Percentiles rank a stretch among this genome's conserved stretches.
Evolutionary conservation across 2,888 invertebrate genomes (phyloP).

Genomic region (Cancer borealis): DNA sequence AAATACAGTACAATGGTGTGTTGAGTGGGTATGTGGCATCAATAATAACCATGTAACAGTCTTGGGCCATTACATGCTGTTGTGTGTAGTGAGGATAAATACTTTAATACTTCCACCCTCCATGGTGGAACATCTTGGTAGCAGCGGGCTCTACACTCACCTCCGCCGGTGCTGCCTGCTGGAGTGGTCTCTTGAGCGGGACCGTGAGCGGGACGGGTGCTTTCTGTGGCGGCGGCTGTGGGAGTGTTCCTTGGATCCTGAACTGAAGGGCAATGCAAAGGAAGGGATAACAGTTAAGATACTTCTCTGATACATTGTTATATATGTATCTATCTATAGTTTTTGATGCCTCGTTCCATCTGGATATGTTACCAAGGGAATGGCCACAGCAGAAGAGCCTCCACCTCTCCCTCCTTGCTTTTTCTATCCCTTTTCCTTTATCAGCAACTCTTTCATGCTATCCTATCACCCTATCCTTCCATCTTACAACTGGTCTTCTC

Average conservation of each 20-base stretch:
- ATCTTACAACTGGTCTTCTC: no score
- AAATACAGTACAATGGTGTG: background rate
- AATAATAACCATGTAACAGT: background rate
- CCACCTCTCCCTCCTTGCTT: no score
- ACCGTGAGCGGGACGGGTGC: slow-evolving; percentile 52
- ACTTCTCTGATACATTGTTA: background rate
- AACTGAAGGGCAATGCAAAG: slow-evolving; percentile 1
- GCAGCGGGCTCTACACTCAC: background rate
- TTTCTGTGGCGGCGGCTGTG: slow-evolving; percentile 49
- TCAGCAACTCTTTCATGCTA: no score
- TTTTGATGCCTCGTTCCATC: no score
- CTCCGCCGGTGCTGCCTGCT: slow-evolving; percentile 25
- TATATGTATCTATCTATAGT: no score
- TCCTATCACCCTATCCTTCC: no score
- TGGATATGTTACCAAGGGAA: no score
- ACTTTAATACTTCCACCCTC: background rate
- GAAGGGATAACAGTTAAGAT: background rate
- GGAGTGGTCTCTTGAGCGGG: slow-evolving; percentile 27
- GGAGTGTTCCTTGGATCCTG: slow-evolving; percentile 33
- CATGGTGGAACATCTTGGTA: background rate
- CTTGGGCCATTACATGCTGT: background rate
- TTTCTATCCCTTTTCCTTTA: no score
- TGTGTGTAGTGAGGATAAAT: background rate
- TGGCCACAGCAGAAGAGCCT: no score
- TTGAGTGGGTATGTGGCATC: background rate